Evolutionary conservation across 1,140 invertebrate species (phyloP).

Genomic region (Mercenaria mercenaria): DNA sequence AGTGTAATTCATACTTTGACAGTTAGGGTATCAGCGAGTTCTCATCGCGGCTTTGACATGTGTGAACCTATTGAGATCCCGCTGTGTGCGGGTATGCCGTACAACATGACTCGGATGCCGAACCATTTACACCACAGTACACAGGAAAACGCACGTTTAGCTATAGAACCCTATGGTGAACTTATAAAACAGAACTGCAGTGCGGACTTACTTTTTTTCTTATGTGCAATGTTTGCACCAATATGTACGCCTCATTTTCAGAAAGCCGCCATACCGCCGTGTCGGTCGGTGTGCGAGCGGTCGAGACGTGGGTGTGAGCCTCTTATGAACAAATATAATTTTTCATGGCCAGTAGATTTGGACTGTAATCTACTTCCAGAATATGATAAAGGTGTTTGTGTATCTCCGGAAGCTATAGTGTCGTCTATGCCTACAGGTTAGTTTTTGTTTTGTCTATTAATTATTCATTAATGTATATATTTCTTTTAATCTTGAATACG

Average conservation of each 20-base stretch:
- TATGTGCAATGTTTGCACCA: constrained; percentile 84
- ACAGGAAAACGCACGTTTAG: constrained; percentile 83
- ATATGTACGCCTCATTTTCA: constrained; percentile 82
- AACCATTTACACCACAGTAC: constrained; percentile 84
- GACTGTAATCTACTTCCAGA: constrained; percentile 79
- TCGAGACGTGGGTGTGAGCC: constrained; percentile 82
- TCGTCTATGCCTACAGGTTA: constrained; percentile 69
- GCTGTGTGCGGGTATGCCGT: constrained; percentile 83
- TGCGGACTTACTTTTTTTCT: constrained; percentile 81
- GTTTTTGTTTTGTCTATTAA: not conserved
- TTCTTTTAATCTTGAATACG: no score
- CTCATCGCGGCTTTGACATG: constrained; percentile 72
- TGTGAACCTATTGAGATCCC: constrained; percentile 84
- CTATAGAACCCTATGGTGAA: constrained; percentile 81
- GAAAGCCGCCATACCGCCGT: constrained; percentile 82
- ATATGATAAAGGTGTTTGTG: constrained; percentile 83
- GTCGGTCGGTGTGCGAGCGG: constrained; percentile 80
- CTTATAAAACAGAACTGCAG: constrained; percentile 82
- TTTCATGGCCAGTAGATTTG: constrained; percentile 81
- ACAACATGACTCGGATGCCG: constrained; percentile 85
- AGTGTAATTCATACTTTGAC: constrained; percentile 15
- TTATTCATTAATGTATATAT: not conserved
- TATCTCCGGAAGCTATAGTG: constrained; percentile 82
- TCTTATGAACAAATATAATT: constrained; percentile 81
- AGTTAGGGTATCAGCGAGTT: not conserved